These are phyloP conservation scores for Vulpes ferrilata DNA, from an alignment of 2,113 vertebrate species.

Conservation along the genomic window DNA sequence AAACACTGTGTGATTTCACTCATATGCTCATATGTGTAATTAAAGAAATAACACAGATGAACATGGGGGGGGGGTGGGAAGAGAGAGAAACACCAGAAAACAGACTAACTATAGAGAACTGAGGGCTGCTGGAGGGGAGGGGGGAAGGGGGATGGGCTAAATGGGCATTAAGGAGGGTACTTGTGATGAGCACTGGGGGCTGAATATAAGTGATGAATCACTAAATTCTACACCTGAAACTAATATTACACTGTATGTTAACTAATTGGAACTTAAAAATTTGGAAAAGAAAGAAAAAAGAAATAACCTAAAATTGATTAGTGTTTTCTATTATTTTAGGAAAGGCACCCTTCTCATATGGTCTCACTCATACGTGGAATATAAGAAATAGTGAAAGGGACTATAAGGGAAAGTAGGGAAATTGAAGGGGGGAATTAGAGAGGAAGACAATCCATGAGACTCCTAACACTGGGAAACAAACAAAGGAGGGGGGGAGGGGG, in stretches of 20 bases:
- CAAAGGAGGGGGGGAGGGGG: too few species aligned
- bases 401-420: too few species aligned
- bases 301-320: slow-evolving; percentile 23
- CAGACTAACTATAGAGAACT: background rate
- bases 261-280: background rate
- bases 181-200: background rate
- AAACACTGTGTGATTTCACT: background rate
- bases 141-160: background rate
- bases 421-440: too few species aligned
- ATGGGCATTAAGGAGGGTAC: background rate
- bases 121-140: background rate
- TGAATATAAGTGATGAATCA: background rate
- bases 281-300: background rate
- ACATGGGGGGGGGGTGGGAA: background rate
- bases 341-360: background rate
- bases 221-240: background rate
- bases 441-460: too few species aligned
- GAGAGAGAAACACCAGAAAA: background rate
- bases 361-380: too few species aligned
- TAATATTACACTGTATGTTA: background rate
- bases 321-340: background rate
- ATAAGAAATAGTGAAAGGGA: too few species aligned
- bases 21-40: background rate
- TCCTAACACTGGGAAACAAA: too few species aligned
- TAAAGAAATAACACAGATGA: background rate